Base-by-base conservation (phyloP, 2,888 invertebrate genomes). In the Eupelmus urozonus region DNA sequence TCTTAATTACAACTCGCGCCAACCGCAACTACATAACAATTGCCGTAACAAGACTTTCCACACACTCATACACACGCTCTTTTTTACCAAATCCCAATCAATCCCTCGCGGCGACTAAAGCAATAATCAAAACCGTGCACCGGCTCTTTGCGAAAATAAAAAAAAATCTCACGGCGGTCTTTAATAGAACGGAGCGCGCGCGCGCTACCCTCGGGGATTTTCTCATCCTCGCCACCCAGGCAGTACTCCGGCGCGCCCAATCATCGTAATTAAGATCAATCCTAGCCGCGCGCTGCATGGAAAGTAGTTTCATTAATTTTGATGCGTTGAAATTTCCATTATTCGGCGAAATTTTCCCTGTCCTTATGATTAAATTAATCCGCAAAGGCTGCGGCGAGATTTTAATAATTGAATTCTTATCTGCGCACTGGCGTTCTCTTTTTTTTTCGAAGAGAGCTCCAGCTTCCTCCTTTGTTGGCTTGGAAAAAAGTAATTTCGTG, bases 241-340 rank as follows among this genome's bases (percentile, higher is more conserved):
- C 13, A 45, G 7, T 13, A 45, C 18, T 18, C 20, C 62, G 13
- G n/a, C n/a, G 23, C 57, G n/a, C 34, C 40, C 67, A 69, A 63
- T 72, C 55, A 63, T 40, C 57, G 62, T 73, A 78, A 78, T 78
- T 78, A 78, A 78, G 78, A 78, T 69, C 78, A 69, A 78, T 78
- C 69, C 60, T 25, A 40, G 9, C 13, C n/a, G 40, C 51, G 42
- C 11, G 49, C 55, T 23, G 2, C 25, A 49, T 25, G 25, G 51
- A 67, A 63, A 72, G 72, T 67, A 53, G 72, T 72, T 77, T 71
- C 72, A 66, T 72, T 77, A 72, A 77, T 72, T 67, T 59, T 49
- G 16, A 66, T 49, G 45, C 23, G 40, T 63, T 53, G 18, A 20
- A 53, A 60, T 66, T 72, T 66, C 53, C 62, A 62, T 69, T 53